Base-by-base conservation (phyloP, 2,888 invertebrate species). In the Nasonia oneida region DNA sequence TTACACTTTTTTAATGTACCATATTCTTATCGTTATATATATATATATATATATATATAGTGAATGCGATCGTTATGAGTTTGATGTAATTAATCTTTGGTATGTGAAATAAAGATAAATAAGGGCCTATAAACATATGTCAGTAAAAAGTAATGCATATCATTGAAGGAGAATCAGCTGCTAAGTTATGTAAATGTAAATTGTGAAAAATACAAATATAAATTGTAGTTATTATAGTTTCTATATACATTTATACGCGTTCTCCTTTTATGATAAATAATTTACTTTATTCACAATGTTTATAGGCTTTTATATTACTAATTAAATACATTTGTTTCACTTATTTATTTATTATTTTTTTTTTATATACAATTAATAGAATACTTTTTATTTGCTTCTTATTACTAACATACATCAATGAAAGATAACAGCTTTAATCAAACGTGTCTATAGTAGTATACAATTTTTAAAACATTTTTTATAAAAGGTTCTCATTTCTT, bases 51-150 rank as follows among this genome's bases (percentile, higher is more conserved):
- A 88, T 89, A 88, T 89, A 71, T 88, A 88, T 88, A 89, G 87
- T 86, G 87, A 80, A 89, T 87, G 87, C 88, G 87, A 87, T 91
- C 91, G 90, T 91, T 91, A 90, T 89, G 86, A 91, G 89, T 90
- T 91, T 90, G 90, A 90, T 87, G 89, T 88, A 88, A 89, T 90
- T 90, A 88, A 88, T 88, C 87, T 89, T 89, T 89, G 89, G 89
- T 89, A 89, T 89, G 88, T 87, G 85, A 88, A 89, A 87, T 88
- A 86, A 88, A 88, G 53, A 81, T 87, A 64, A 85, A 78, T 90
- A 84, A 86, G 61, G 74, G 53, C 57, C 76, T 85, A 76, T 73
- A 77, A 84, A 84, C 81, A 75, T 75, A 47, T 86, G 84, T 76
- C 76, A 84, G 42, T 80, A 82, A 57, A 73, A 74, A 37, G 14